Percentiles rank a stretch among this genome's conserved stretches.
Conservation (phyloP, 2,113 vertebrate genomes). For the Daphoenositta chrysoptera region DNA sequence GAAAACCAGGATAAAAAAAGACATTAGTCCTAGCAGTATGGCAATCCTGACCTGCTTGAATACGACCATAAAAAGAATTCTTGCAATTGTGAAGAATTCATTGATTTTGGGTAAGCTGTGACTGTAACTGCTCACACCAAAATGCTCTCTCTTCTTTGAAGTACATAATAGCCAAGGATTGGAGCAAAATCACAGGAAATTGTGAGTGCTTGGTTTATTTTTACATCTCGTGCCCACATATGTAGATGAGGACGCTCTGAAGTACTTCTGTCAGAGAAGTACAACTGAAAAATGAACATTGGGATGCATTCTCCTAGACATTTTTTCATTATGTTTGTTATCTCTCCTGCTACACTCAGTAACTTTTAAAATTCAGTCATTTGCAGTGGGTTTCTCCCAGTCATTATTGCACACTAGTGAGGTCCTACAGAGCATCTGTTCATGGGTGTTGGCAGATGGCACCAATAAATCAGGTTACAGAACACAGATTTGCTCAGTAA, state of each 20-base stretch:
- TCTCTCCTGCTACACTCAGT: background rate
- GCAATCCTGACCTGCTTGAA: background rate
- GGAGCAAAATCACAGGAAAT: background rate
- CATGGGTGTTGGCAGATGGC: slow-evolving; percentile 52
- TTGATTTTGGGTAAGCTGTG: background rate
- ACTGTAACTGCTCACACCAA: background rate
- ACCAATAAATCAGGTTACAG: slow-evolving; percentile 58
- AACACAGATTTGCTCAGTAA: slow-evolving; percentile 53
- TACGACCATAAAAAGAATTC: rapidly evolving
- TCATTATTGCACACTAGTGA: slow-evolving; percentile 31
- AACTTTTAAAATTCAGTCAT: slow-evolving; percentile 8
- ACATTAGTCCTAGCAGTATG: background rate
- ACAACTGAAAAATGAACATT: background rate
- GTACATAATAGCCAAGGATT: background rate
- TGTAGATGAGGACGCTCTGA: background rate
- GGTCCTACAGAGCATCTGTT: slow-evolving; percentile 49
- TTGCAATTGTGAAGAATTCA: background rate
- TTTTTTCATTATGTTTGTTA: background rate
- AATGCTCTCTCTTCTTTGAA: background rate
- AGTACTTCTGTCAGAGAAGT: background rate
- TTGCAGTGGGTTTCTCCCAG: slow-evolving; percentile 17
- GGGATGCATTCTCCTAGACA: background rate
- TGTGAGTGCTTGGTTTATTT: background rate
- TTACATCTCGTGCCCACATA: background rate
- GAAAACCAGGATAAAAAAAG: background rate